Conservation (phyloP, 1,140 invertebrate genomes). For the Potamilus streckersoni region DNA sequence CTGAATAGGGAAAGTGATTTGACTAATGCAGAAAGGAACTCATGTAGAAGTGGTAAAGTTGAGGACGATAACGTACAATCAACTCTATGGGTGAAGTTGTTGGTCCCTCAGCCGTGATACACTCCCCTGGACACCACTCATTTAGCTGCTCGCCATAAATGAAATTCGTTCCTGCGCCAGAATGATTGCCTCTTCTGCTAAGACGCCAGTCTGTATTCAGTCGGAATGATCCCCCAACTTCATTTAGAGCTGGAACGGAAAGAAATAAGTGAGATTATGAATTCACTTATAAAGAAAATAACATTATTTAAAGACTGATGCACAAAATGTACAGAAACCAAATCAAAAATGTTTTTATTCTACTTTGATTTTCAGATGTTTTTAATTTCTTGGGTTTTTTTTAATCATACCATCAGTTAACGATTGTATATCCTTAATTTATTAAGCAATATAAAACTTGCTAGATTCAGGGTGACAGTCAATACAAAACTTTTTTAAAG, state of each 20-base stretch:
- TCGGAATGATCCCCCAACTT: slow-evolving; percentile 13
- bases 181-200: slow-evolving; percentile 11
- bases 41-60: no score
- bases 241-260: slow-evolving; percentile 2
- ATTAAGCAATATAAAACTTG: no score
- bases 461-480: no score
- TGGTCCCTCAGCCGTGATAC: slow-evolving; percentile 23
- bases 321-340: not conserved
- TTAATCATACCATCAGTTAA: not conserved
- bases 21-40: no score
- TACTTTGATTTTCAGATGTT: not conserved
- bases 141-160: not conserved
- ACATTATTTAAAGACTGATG: not conserved
- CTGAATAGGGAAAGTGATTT: no score
- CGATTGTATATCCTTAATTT: no score
- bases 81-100: slow-evolving; percentile 11
- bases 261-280: not conserved
- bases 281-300: not conserved
- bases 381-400: no score
- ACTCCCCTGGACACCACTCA: slow-evolving; percentile 21
- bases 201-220: slow-evolving; percentile 21
- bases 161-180: slow-evolving; percentile 14
- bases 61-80: slow-evolving; percentile 3
- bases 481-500: no score
- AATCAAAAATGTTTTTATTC: not conserved